Conservation (phyloP, 2,113 vertebrate species). For the Chauna torquata region DNA sequence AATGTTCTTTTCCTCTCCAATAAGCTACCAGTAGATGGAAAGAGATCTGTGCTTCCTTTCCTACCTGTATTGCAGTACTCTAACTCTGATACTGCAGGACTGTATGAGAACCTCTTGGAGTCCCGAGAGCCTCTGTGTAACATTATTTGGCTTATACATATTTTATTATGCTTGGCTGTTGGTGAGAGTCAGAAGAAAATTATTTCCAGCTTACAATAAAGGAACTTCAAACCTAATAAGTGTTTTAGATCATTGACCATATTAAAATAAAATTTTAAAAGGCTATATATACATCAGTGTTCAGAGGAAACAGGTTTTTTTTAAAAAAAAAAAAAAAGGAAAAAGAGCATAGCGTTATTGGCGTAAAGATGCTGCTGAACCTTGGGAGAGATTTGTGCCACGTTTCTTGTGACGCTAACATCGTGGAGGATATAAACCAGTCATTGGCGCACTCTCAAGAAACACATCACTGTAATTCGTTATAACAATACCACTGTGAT, state of each 20-base stretch:
- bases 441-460: constrained; percentile 75
- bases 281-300: constrained; percentile 51
- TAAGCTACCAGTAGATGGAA: background rate
- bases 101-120: background rate
- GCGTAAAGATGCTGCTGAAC: constrained; percentile 66
- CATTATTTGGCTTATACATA: constrained; percentile 54
- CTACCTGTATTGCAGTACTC: background rate
- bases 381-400: constrained; percentile 69
- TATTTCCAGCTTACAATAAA: constrained; percentile 74
- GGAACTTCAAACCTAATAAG: constrained; percentile 56
- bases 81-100: too few species aligned
- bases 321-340: background rate
- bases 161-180: constrained; percentile 74
- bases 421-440: constrained; percentile 76
- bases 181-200: constrained; percentile 69
- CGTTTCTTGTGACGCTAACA: constrained; percentile 73
- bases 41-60: background rate
- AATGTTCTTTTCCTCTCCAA: background rate
- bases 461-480: constrained; percentile 76
- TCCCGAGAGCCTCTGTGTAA: constrained; percentile 26
- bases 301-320: constrained; percentile 19
- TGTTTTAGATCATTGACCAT: constrained; percentile 55
- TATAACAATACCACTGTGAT: constrained; percentile 75
- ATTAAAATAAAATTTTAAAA: constrained; percentile 66
- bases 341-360: constrained; percentile 42